These are phyloP conservation scores for Zapornia atra DNA, from an alignment of 2,113 vertebrate species.

Conservation along the genomic window DNA sequence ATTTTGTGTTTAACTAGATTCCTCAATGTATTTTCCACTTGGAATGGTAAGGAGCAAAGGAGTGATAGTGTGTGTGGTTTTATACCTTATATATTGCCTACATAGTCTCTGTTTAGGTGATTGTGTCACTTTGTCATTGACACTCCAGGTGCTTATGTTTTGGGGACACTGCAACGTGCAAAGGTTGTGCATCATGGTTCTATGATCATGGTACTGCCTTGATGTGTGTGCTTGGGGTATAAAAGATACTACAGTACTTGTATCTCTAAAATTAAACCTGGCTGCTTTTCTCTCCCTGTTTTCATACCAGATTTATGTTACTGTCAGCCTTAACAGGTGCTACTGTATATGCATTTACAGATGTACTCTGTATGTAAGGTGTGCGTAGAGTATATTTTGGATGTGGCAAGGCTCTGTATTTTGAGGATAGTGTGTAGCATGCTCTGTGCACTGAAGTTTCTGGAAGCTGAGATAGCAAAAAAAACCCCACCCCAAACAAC, in stretches of 20 bases:
- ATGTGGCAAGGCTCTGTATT: neutral
- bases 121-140: neutral
- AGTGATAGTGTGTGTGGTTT: neutral
- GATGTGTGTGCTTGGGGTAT: neutral
- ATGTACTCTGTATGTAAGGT: rapidly evolving
- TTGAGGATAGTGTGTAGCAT: neutral
- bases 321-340: neutral
- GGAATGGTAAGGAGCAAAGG: neutral
- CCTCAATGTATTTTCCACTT: neutral
- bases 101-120: neutral
- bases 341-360: neutral
- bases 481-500: no score
- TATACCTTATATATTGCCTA: neutral
- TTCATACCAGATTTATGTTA: neutral
- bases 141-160: neutral
- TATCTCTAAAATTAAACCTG: neutral
- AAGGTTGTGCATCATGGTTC: rapidly evolving
- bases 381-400: neutral
- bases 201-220: neutral
- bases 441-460: neutral
- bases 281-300: neutral
- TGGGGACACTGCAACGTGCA: neutral
- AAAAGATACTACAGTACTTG: neutral
- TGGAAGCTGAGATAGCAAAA: neutral
- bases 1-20: neutral